A percentile compares a stretch with the other conserved stretches of the same genome.
phyloP scores from a whole-genome alignment of 1,140 invertebrate genomes.

The Frieseomelitta varia region DNA sequence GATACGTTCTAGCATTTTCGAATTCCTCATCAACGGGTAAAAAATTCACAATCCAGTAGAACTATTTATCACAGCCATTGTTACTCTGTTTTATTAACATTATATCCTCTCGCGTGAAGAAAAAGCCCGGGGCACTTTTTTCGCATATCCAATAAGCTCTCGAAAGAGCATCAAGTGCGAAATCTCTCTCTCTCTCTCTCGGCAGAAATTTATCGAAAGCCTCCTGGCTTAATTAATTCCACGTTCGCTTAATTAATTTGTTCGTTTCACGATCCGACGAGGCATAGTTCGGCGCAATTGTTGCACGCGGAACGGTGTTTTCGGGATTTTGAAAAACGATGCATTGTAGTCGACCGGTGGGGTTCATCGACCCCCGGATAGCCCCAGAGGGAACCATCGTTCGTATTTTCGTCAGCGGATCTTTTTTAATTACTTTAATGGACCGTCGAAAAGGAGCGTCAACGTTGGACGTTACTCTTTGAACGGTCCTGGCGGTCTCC shows the following conservation, averaged over 20 bases:
- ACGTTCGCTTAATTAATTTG: neutral
- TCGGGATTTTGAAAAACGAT: neutral
- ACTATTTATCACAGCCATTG: too few species aligned
- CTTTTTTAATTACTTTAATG: conserved; percentile 41
- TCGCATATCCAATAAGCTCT: neutral
- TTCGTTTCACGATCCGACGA: neutral
- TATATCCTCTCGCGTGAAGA: too few species aligned
- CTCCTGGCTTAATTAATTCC: too few species aligned
- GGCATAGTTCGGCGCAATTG: too few species aligned
- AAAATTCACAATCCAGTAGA: too few species aligned
- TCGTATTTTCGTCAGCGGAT: neutral
- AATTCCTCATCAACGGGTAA: too few species aligned
- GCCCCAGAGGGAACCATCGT: neutral
- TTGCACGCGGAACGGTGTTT: too few species aligned
- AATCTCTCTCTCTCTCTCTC: neutral
- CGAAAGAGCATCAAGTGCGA: neutral
- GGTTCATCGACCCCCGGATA: too few species aligned
- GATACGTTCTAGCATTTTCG: too few species aligned
- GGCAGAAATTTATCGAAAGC: neutral
- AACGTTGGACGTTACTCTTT: neutral
- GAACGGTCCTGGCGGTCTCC: neutral
- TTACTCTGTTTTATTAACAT: too few species aligned
- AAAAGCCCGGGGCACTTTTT: too few species aligned
- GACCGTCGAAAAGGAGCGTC: neutral
- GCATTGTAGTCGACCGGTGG: neutral